These are phyloP conservation scores for Tetranychus cinnabarinus DNA, from an alignment of 1,140 invertebrate genomes.

Conservation along the genomic window DNA sequence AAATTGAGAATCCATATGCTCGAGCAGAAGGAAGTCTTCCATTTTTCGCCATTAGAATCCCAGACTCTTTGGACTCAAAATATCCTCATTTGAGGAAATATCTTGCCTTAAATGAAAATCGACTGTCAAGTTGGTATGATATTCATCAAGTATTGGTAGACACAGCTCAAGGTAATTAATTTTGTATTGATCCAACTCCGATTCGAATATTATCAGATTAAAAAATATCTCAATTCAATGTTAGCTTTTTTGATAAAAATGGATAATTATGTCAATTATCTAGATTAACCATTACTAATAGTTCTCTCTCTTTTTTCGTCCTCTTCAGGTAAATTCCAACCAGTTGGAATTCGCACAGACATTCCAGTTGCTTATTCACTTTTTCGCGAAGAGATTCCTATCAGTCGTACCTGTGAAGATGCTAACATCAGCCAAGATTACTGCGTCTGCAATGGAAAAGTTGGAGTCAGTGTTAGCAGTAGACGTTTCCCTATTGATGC, in stretches of 20 bases:
- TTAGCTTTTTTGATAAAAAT: too few species aligned
- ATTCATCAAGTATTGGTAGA: constrained; percentile 14
- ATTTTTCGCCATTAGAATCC: constrained; percentile 14
- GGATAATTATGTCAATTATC: too few species aligned
- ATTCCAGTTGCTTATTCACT: neutral
- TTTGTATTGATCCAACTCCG: neutral
- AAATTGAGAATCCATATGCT: constrained; percentile 13
- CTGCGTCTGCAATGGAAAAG: constrained; percentile 4
- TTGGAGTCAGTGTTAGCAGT: neutral
- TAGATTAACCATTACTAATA: too few species aligned
- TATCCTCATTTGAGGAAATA: constrained; percentile 8
- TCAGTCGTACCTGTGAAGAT: neutral
- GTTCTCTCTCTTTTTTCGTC: neutral
- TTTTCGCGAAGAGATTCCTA: constrained; percentile 5
- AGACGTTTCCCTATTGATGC: neutral
- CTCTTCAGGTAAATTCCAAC: neutral
- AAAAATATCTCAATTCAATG: too few species aligned
- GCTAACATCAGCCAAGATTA: constrained; percentile 1
- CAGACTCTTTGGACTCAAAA: constrained; percentile 9
- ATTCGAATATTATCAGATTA: too few species aligned
- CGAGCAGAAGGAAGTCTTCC: constrained; percentile 19
- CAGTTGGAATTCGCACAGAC: neutral
- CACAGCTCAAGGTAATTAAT: constrained; percentile 8
- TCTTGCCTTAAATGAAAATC: constrained; percentile 3
- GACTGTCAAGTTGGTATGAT: constrained; percentile 13